Conservation (phyloP, 2,888 invertebrate genomes). For the Dicycla oo region DNA sequence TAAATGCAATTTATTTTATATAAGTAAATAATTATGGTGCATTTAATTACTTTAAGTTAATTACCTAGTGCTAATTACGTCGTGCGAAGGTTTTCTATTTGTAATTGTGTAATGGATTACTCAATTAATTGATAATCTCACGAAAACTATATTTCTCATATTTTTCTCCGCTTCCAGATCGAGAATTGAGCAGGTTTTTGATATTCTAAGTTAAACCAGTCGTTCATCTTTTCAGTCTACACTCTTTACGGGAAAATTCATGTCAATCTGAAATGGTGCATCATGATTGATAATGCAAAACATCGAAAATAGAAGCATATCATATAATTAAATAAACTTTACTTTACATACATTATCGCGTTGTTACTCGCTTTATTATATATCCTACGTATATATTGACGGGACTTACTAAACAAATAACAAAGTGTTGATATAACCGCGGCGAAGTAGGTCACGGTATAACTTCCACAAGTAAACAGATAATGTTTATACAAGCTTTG, state of each 20-base stretch:
- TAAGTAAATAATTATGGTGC: no score
- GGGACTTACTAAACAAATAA: constrained; percentile 37
- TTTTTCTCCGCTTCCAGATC: no score
- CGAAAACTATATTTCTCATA: no score
- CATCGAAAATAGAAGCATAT: constrained; percentile 13
- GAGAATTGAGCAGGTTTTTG: no score
- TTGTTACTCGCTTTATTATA: neutral
- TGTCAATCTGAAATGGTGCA: constrained; percentile 20
- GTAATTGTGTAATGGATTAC: no score
- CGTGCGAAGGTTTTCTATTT: no score
- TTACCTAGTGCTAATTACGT: no score
- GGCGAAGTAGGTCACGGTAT: constrained; percentile 45
- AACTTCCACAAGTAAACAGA: constrained; percentile 18
- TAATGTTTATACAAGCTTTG: neutral
- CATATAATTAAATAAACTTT: neutral
- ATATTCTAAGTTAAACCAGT: no score
- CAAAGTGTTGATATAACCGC: constrained; percentile 24
- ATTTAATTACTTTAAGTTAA: no score
- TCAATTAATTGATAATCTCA: no score
- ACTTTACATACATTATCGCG: neutral
- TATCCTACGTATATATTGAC: constrained; percentile 20
- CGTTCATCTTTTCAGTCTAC: neutral
- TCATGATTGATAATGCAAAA: constrained; percentile 18
- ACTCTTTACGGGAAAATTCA: neutral
- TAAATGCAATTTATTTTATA: no score